Evolutionary conservation across 2,888 invertebrate genomes (phyloP), one percentile per base, ranked within the genome.

Genomic region (Rotaria magnacalcarata): DNA sequence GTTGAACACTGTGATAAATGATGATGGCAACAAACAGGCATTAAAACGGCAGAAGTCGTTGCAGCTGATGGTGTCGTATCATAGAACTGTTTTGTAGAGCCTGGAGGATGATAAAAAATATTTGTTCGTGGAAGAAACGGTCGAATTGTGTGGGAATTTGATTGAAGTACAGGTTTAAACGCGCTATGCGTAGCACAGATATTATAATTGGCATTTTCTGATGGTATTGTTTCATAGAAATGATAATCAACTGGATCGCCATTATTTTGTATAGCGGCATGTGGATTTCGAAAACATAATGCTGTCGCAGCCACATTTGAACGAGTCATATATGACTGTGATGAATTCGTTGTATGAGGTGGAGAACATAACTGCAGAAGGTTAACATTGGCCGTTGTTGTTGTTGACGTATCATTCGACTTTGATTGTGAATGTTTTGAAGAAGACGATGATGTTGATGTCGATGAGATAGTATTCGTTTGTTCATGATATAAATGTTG

Each of bases 401-500:
- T 80, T 43, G 47, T 43, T 11, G 80, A 11, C 14, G 80, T 80
- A 47, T 80, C 80, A 80, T 80, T 80, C 0, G 80, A 80, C 47
- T 80, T 43, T n/a, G 80, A 80, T 80, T 80, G 80, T 80, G 80
- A 80, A n/a, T 80, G 47, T 47, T 80, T 80, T 3, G 75, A 80
- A 10, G 75, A 80, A 5, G 21, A 47, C 24, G 80, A 80, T 80
- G 80, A 80, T 47, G 80, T 47, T 47, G 80, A 80, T n/a, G 80
- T 80, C 5, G 80, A 80, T 24, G 80, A 80, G 24, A 80, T 80
- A 19, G 80, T 80, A 80, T 80, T 80, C 5, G 80, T 80, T 80
- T 80, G 80, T 80, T 80, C 80, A 80, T 80, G 80, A n/a, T 80
- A 80, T 24, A 80, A n/a, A 80, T 80, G 80, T 80, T 80, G 80